phyloP scores from a whole-genome alignment of 2,888 invertebrate species.

The Eilema griseolum region DNA sequence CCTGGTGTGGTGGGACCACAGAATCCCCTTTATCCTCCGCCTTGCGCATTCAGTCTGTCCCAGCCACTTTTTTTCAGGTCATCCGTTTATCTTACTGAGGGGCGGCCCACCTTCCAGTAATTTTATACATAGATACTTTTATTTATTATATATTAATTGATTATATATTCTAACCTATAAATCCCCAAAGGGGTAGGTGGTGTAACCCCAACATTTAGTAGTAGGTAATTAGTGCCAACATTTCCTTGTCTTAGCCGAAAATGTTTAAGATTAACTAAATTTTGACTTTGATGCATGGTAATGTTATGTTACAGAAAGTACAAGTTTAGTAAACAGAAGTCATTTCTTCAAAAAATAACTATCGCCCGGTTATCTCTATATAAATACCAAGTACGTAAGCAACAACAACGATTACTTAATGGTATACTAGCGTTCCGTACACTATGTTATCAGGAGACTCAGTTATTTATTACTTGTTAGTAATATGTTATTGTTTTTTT shows the following conservation, averaged over 20 bases:
- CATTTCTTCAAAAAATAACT: conserved; percentile 10
- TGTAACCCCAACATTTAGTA: no score
- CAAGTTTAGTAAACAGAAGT: conserved; percentile 3
- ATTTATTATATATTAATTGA: no score
- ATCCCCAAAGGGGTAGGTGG: no score
- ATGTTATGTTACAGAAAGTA: not conserved
- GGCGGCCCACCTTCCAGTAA: no score
- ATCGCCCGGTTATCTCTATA: conserved; percentile 21
- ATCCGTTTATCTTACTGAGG: no score
- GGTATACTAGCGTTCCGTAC: conserved; percentile 24
- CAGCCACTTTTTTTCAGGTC: no score
- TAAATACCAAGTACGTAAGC: conserved; percentile 32
- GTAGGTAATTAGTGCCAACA: not conserved
- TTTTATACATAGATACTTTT: no score
- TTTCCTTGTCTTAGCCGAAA: not conserved
- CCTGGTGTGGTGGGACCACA: no score
- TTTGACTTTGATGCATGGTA: conserved; percentile 8
- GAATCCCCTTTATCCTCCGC: no score
- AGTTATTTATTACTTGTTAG: conserved; percentile 5
- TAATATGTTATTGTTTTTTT: not conserved
- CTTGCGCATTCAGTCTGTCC: no score
- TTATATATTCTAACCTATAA: no score
- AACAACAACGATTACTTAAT: conserved; percentile 46
- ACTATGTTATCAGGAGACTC: conserved; percentile 18
- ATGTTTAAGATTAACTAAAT: not conserved